These are phyloP conservation scores for Syngnathus rostellatus DNA, from an alignment of 2,797 vertebrate species.

Conservation along the genomic window DNA sequence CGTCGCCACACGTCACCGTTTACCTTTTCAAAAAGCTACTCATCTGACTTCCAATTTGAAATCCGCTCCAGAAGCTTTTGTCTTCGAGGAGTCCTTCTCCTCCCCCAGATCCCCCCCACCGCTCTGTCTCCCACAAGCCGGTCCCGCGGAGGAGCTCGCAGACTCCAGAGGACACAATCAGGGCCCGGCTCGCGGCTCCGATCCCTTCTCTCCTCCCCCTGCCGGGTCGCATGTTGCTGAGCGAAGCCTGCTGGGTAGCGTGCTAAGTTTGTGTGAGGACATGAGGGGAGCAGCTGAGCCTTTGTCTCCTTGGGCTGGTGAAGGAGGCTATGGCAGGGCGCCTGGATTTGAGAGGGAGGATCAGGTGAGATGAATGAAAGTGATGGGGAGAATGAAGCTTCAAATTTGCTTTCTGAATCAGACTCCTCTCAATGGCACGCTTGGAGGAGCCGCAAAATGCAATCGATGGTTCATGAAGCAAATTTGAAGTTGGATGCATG, in stretches of 20 bases:
- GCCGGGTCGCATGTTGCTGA: slow-evolving; percentile 74
- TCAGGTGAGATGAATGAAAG: slow-evolving; percentile 72
- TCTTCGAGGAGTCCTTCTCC: slow-evolving; percentile 77
- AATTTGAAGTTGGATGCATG: too few species aligned
- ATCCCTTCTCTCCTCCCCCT: slow-evolving; percentile 73
- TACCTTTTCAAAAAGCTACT: background rate
- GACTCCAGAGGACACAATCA: slow-evolving; percentile 60
- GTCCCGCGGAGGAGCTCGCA: slow-evolving; percentile 72
- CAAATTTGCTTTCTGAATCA: too few species aligned
- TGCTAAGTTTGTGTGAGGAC: slow-evolving; percentile 76
- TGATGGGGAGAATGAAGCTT: too few species aligned
- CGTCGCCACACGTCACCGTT: background rate
- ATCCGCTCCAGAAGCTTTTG: slow-evolving; percentile 71
- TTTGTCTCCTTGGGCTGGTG: slow-evolving; percentile 72
- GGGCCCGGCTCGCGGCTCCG: slow-evolving; percentile 23
- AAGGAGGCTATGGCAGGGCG: slow-evolving; percentile 87
- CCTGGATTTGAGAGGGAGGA: slow-evolving; percentile 97
- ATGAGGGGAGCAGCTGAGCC: slow-evolving; percentile 67
- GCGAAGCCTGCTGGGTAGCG: slow-evolving; percentile 80
- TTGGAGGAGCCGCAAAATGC: too few species aligned
- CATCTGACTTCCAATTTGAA: background rate
- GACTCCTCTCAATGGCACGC: too few species aligned
- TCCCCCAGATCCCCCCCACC: slow-evolving; percentile 72
- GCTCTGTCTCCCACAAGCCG: slow-evolving; percentile 67
- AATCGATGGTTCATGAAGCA: too few species aligned